A percentile compares a stretch with the other conserved stretches of the same genome.
Conservation (phyloP, 2,888 invertebrate species). For the Zygaena filipendulae region DNA sequence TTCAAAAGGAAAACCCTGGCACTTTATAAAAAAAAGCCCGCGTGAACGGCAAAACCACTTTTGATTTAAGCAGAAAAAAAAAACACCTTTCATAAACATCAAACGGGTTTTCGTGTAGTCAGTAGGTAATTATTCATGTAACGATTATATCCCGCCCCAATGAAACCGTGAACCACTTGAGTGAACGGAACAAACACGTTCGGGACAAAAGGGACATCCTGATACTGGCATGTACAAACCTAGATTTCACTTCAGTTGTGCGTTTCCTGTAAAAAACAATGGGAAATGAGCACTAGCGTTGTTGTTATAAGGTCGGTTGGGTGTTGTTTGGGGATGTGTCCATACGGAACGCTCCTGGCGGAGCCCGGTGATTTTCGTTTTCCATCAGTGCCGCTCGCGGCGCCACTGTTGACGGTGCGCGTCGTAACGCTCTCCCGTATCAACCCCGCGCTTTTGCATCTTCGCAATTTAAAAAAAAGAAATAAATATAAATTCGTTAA, state of each 20-base stretch:
- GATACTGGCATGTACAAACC: conserved; percentile 28
- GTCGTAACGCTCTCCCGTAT: conserved; percentile 39
- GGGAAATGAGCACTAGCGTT: conserved; percentile 21
- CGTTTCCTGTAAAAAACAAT: conserved; percentile 1
- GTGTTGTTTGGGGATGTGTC: too few relatives aligned
- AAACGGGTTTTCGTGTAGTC: conserved; percentile 18
- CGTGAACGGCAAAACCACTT: too few relatives aligned
- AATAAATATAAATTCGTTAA: conserved; percentile 13
- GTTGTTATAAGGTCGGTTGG: conserved; percentile 21
- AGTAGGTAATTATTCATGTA: conserved; percentile 30
- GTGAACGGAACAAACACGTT: conserved; percentile 41
- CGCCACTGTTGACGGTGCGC: conserved; percentile 58
- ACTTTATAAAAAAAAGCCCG: too few relatives aligned
- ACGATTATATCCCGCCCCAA: conserved; percentile 33
- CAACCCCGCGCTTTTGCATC: conserved; percentile 31
- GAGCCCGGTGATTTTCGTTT: conserved; percentile 31
- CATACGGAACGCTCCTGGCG: conserved; percentile 32
- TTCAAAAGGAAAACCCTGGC: too few relatives aligned
- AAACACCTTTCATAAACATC: too few relatives aligned
- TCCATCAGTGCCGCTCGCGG: conserved; percentile 58
- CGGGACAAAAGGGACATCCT: conserved; percentile 57
- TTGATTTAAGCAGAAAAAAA: too few relatives aligned
- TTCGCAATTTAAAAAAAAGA: conserved; percentile 21
- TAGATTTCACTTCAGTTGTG: too few relatives aligned
- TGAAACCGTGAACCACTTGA: conserved; percentile 45